phyloP scores from a whole-genome alignment of 2,113 vertebrate genomes.

The Alethe diademata region DNA sequence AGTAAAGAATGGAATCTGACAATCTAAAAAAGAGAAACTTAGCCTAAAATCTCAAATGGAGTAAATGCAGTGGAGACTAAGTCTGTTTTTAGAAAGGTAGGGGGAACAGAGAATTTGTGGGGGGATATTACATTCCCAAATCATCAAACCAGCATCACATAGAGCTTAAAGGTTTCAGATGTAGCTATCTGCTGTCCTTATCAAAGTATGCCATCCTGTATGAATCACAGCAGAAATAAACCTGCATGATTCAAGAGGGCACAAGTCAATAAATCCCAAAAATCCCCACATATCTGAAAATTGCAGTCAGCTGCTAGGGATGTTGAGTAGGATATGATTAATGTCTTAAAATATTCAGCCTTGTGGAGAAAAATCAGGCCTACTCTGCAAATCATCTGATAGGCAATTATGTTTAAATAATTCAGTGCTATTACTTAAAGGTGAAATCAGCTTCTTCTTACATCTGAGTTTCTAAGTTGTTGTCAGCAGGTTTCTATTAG shows the following conservation, averaged over 20 bases:
- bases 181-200: neutral
- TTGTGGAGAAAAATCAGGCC: slow-evolving; percentile 31
- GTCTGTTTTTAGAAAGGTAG: neutral
- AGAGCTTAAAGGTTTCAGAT: neutral
- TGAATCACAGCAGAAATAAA: neutral
- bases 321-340: slow-evolving; percentile 19
- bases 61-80: neutral
- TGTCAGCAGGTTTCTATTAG: slow-evolving; percentile 11
- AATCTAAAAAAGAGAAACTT: neutral
- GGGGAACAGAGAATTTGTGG: neutral
- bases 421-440: slow-evolving; percentile 8
- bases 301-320: neutral
- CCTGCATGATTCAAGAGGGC: neutral
- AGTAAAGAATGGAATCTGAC: neutral
- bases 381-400: slow-evolving; percentile 6
- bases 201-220: neutral
- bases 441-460: slow-evolving; percentile 17
- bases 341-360: slow-evolving; percentile 27
- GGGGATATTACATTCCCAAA: neutral
- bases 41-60: neutral
- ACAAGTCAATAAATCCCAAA: neutral
- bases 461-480: neutral
- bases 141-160: neutral
- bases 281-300: neutral
- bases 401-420: slow-evolving; percentile 41